These are phyloP conservation scores for Drosophila borborema DNA, from an alignment of 2,888 invertebrate species.

Conservation along the genomic window DNA sequence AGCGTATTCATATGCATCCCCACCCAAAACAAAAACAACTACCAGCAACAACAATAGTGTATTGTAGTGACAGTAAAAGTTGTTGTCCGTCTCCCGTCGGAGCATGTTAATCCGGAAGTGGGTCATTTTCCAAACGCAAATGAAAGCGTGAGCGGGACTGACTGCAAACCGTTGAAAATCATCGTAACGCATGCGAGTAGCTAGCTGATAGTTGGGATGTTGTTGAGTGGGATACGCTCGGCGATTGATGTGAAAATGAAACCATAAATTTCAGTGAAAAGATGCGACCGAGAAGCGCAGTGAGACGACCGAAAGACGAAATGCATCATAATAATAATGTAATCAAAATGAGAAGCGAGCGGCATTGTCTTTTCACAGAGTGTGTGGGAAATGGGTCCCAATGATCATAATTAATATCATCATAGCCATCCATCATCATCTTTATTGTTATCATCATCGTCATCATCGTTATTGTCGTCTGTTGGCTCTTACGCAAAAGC, in stretches of 20 bases:
- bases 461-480: conserved; percentile 5
- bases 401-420: conserved; percentile 26
- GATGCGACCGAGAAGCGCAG: conserved; percentile 15
- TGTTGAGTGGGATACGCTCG: conserved; percentile 50
- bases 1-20: conserved; percentile 16
- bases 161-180: conserved; percentile 65
- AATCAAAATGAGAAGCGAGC: conserved; percentile 61
- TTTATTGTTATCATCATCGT: background rate
- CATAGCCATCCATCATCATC: background rate
- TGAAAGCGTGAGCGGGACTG: conserved; percentile 63
- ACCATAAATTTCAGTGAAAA: conserved; percentile 47
- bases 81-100: conserved; percentile 41
- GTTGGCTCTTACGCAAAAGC: conserved; percentile 40
- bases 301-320: conserved; percentile 14
- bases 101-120: conserved; percentile 75
- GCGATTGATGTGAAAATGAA: conserved; percentile 69
- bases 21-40: conserved; percentile 3
- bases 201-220: conserved; percentile 18
- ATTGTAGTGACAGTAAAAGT: conserved; percentile 66
- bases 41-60: conserved; percentile 11
- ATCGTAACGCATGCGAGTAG: conserved; percentile 51
- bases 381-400: conserved; percentile 53
- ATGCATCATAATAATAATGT: conserved; percentile 48
- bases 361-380: conserved; percentile 46
- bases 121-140: conserved; percentile 78